Evolutionary conservation across 2,888 invertebrate species (phyloP), one percentile per base, ranked within the genome.

Genomic region (Operophtera brumata): DNA sequence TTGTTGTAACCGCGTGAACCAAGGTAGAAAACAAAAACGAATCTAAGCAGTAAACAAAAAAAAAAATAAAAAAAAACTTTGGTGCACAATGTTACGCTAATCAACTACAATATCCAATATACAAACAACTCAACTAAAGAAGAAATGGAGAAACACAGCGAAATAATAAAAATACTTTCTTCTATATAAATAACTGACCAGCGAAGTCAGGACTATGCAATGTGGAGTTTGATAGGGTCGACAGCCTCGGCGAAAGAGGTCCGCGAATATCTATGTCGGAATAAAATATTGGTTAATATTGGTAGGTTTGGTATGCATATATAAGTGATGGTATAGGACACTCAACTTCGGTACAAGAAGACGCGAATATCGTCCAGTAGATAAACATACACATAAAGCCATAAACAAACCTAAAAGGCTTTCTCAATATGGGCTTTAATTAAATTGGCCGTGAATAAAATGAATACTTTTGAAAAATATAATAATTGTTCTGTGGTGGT

Each of bases 181-280:
- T 13, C 13, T 6, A 4, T 7, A 30, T 47, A 46, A 30, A 36
- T 6, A 42, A 55, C 49, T 55, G 54, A 55, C 54, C 54, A 20
- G 54, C 20, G 42, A 13, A 55, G 20, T 55, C 54, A 50, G 54
- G 50, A 30, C 48, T 35, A 47, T 47, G 46, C 11, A 46, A 55
- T 12, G 49, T 34, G 9, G 54, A 45, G 37, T 25, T 50, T 7
- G 54, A 46, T 32, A 42, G 49, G 14, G 43, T 25, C 58, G 68
- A 47, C 47, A 69, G 51, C 49, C 70, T 61, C 48, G 76, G 75
- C 32, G 78, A 73, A 1, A 68, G 52, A 12, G 72, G 62, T 54
- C 71, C 67, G 73, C 71, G 64, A 65, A 75, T 66, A 73, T 75
- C 77, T 77, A 71, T 28, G 45, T 51, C 40, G 39, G 47, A 48